Evolutionary conservation across 2,797 vertebrate species (phyloP), one percentile per base, ranked within the genome.

Genomic region (Apogon talboti): DNA sequence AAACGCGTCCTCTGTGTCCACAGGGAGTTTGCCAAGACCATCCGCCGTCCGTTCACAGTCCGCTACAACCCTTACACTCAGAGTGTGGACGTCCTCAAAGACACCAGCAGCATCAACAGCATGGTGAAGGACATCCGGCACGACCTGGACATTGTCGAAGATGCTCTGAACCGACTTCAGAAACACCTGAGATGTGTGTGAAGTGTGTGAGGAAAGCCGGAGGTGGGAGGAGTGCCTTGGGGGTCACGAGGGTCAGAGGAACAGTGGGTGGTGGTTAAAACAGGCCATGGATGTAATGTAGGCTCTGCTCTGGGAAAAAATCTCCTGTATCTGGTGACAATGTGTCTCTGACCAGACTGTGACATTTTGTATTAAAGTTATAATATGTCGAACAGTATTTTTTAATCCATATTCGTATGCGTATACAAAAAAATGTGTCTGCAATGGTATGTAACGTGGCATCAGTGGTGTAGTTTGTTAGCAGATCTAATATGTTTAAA

Each of bases 1-100:
- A 33, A 33, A 33, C 7, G 30, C 6, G 2, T 33, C 30, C 30
- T 33, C 30, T 8, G 30, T 33, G 30, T 33, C 43, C 78, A 2
- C 33, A 98, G 96, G 88, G 96, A 97, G 83, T 98, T 98, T 88
- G 94, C 96, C 21, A 97, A 96, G 92, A 96, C 95, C 38, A 95
- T 98, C 66, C 94, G 92, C 76, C 95, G 96, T 0, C 96, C 96
- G 0, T 98, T 98, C 89, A 95, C 94, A 0, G 86, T 98, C 70
- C 95, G 91, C 70, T 98, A 98, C 85, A 95, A 97, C 55, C 94
- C 97, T 0, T 98, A 97, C 43, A 97, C 95, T 3, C 97, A 95
- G 79, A 97, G 95, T 0, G 82, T 98, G 80, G 95, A 96, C 28
- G 72, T 97, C 57, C 90, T 98, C 69, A 95, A 93, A 66, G 96